Evolutionary conservation across 2,888 invertebrate genomes (phyloP), one percentile per base, ranked within the genome.

Genomic region (Ganaspis brasiliensis): DNA sequence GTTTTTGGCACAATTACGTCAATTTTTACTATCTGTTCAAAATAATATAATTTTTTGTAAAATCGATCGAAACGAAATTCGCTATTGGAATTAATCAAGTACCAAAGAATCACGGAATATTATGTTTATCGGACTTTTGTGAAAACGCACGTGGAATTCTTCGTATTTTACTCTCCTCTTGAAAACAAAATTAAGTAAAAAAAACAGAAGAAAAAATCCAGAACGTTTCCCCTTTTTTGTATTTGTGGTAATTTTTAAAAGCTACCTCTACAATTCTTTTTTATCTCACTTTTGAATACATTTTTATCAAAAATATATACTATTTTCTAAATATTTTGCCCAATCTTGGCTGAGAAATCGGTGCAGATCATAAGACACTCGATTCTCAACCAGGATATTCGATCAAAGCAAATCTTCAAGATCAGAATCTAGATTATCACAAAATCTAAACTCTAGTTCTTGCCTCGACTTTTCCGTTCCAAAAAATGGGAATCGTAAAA

Each of bases 321-420:
- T 72, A 72, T 21, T 35, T 55, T 75, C 12, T 73, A 63, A 67
- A 67, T 78, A 75, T 78, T 77, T 79, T 72, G 14, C 0, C 21
- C 56, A 76, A 72, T 77, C 76, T 83, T 81, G 77, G 80, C 83
- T 76, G 71, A 72, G 59, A 78, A 79, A 81, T 80, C 79, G 80
- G 83, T 80, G 85, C 83, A 67, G 86, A 81, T 86, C 87, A 87
- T 67, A 24, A 24, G 67, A 67, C 79, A 84, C 86, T 91, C 91
- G 88, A 89, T 89, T 90, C 86, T 87, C 87, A 90, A 85, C 86
- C 88, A 90, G 91, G 88, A 91, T 91, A 91, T 88, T 86, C 91
- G 90, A 85, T 89, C 91, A 90, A 52, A 91, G 90, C 86, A 91
- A 91, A 78, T 91, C 90, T 91, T 91, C 89, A 90, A 84, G 79